Evolutionary conservation across 2,113 vertebrate genomes (phyloP).

Genomic region (Embiotoca jacksoni): DNA sequence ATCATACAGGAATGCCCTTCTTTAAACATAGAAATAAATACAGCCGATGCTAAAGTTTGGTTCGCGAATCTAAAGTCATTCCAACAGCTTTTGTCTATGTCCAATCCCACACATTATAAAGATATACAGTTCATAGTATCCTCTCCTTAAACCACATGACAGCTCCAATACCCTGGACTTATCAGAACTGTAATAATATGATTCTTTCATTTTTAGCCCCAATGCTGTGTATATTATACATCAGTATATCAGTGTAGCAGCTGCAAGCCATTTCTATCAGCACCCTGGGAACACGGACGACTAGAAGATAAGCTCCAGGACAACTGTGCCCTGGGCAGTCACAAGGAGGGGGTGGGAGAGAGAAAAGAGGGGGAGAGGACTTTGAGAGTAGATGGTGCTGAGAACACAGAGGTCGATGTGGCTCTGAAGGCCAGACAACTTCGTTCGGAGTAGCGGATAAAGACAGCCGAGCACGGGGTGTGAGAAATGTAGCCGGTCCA

Average conservation of each 20-base stretch:
- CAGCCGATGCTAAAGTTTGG: not conserved
- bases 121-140: conserved; percentile 42
- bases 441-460: conserved; percentile 57
- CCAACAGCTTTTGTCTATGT: conserved; percentile 47
- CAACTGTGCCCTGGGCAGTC: conserved; percentile 63
- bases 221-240: conserved; percentile 33
- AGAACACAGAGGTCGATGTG: conserved; percentile 44
- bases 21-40: not conserved
- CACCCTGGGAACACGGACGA: conserved; percentile 49
- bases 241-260: conserved; percentile 48
- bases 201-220: conserved; percentile 64
- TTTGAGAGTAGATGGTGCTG: conserved; percentile 40
- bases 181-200: conserved; percentile 63
- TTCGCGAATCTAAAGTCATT: conserved; percentile 24
- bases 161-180: conserved; percentile 54
- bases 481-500: conserved; percentile 31
- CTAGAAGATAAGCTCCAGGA: conserved; percentile 73
- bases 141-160: conserved; percentile 41
- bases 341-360: conserved; percentile 29
- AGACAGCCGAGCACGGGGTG: conserved; percentile 30
- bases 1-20: conserved; percentile 2
- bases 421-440: conserved; percentile 60
- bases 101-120: conserved; percentile 44
- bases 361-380: conserved; percentile 23
- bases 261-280: conserved; percentile 67